These are phyloP conservation scores for Agrotis clavis DNA, from an alignment of 2,888 invertebrate genomes.

Conservation along the genomic window DNA sequence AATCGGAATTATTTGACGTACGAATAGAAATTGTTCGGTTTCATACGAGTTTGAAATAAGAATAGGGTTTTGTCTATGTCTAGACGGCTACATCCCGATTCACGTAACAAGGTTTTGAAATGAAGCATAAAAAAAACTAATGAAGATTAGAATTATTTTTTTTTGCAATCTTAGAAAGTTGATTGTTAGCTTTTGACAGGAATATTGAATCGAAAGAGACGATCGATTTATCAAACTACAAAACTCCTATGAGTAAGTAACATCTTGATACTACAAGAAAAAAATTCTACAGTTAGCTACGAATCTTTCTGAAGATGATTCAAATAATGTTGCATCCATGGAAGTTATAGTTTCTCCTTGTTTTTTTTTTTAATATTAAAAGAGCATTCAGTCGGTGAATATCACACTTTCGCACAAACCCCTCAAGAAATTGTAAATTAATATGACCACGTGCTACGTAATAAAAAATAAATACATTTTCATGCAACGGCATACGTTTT, in stretches of 20 bases:
- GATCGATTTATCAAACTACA: not conserved
- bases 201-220: not conserved
- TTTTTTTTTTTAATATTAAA: not conserved
- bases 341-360: not conserved
- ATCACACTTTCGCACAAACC: not conserved
- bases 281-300: too few species aligned
- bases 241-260: too few species aligned
- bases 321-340: not conserved
- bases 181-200: not conserved
- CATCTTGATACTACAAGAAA: too few species aligned
- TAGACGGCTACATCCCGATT: not conserved
- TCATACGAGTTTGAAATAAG: not conserved
- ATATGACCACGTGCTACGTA: constrained; percentile 50
- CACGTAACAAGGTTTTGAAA: not conserved
- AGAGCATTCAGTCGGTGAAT: not conserved
- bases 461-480: constrained; percentile 47
- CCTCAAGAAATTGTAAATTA: constrained; percentile 25
- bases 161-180: not conserved
- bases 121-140: not conserved
- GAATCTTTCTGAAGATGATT: not conserved
- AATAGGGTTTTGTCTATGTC: not conserved
- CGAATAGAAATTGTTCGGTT: constrained; percentile 24
- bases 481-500: constrained; percentile 50
- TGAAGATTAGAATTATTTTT: not conserved
- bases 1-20: constrained; percentile 41